Base-by-base conservation (phyloP, 2,888 invertebrate genomes). In the Drosophila recens region DNA sequence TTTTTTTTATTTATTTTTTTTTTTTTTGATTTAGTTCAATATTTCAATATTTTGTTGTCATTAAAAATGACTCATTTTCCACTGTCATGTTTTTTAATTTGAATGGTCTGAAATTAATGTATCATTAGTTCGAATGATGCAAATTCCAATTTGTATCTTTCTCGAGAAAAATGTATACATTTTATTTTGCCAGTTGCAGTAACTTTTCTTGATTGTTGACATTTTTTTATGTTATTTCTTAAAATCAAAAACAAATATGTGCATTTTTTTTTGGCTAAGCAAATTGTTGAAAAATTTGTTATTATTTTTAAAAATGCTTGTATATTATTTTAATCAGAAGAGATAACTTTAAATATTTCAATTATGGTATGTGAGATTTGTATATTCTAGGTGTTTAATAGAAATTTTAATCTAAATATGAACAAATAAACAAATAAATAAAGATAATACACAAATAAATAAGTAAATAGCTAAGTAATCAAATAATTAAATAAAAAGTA, bases 61-160 rank as follows among this genome's bases (percentile, higher is more conserved):
- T 38, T n/a, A 20, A 40, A n/a, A 23, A 27, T 53, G 38, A 52
- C 52, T 23, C 53, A 53, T 38, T 53, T 40, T 53, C 27, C 38
- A 27, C 36, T 40, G 10, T 38, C 23, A 38, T n/a, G 5, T 23
- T 36, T 8, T 17, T 17, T 5, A 23, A 5, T 15, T 38, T 30
- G 4, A 15, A 30, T 46, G n/a, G 10, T 6, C 9, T 27, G 3
- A 23, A 2, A 20, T 23, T 23, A 45, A 13, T 13, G 13, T 13
- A 13, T n/a, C n/a, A 45, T 45, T 6, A 6, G 13, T 27, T 23
- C 1, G 8, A 15, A 10, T 40, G 5, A 40, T 40, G 40, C 3
- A 15, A 3, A 40, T 9, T 40, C 9, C 15, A 40, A 27, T 27
- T 27, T 27, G 5, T 27, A 27, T 27, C 5, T 27, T 27, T 27